Percentiles rank a stretch among this genome's conserved stretches.
Evolutionary conservation across 92 coral and sea anemone genomes (phyloP).

Genomic region (Bergia sp.): DNA sequence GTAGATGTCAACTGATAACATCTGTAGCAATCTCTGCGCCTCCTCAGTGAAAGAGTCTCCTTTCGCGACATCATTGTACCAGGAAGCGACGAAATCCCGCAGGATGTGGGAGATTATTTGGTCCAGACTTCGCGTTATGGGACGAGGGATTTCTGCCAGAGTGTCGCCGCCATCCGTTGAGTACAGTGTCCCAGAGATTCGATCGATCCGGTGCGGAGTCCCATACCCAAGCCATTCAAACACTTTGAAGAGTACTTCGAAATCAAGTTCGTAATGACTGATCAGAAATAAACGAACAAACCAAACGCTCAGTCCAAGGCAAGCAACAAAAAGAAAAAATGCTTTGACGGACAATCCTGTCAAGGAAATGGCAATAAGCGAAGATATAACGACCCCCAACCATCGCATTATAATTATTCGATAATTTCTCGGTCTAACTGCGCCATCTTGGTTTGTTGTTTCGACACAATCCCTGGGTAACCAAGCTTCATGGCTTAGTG

Average conservation of each 20-base stretch:
- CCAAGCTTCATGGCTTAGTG: constrained; percentile 50
- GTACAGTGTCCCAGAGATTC: constrained; percentile 48
- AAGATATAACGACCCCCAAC: constrained; percentile 54
- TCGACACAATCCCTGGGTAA: constrained; percentile 24
- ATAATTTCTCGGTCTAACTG: constrained; percentile 32
- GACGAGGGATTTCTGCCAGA: constrained; percentile 71
- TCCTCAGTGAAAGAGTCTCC: constrained; percentile 78
- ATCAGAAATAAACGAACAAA: constrained; percentile 60
- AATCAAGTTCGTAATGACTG: constrained; percentile 77
- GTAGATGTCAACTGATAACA: constrained; percentile 72
- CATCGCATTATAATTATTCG: constrained; percentile 60
- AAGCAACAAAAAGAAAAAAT: constrained; percentile 50
- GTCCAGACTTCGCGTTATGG: constrained; percentile 65
- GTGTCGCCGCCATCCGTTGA: constrained; percentile 53
- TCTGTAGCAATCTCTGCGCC: constrained; percentile 69
- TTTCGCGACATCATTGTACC: constrained; percentile 89
- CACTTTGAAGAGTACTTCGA: constrained; percentile 73
- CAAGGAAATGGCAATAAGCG: constrained; percentile 63
- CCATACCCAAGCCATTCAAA: constrained; percentile 84
- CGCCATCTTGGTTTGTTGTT: constrained; percentile 75
- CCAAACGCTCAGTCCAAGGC: constrained; percentile 52
- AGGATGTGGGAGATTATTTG: constrained; percentile 66
- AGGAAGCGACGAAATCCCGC: constrained; percentile 82
- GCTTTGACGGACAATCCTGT: constrained; percentile 73
- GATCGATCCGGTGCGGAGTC: constrained; percentile 69